Evolutionary conservation across 2,888 invertebrate species (phyloP), one percentile per base, ranked within the genome.

Genomic region (Capitulum mitella): DNA sequence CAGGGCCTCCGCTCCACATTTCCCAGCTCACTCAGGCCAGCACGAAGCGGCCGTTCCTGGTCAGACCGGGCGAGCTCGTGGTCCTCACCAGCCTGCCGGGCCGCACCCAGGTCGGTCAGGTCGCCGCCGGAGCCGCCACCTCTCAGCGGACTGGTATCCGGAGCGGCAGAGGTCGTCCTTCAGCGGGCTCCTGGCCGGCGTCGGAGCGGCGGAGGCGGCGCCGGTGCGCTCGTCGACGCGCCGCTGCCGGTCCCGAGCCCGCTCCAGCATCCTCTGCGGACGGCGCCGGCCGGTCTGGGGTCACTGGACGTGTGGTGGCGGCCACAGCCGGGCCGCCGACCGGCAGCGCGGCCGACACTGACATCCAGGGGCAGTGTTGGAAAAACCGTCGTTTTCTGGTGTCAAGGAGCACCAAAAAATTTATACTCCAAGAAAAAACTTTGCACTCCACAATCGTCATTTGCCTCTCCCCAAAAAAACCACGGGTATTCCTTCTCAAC

Each of bases 241-340:
- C 34, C 34, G 14, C 34, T 64, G 64, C 19, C 64, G 64, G 34
- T 34, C 34, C 29, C 64, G 64, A 34, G 64, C 64, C 2, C 64
- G 64, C 64, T 64, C 64, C 64, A 64, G 34, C 64, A 64, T 64
- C 64, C 64, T 64, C 64, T 64, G 64, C 3, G 10, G 58, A 58
- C 51, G 51, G 5, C 51, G 43, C 6, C 5, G 6, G 43, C 43
- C 43, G 43, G 43, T 43, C 12, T 8, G 43, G 12, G 43, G 43
- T 51, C n/a, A 29, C n/a, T 1, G 29, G 58, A 8, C 6, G 58
- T n/a, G 29, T n/a, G 3, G 58, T 12, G 10, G 29, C n/a, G n/a
- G 3, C 1, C 10, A 29, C 5, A 58, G 16, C 3, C 12, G 16
- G 22, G 19, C 16, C 19, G 16, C 26, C 2, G 54, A 3, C n/a